phyloP scores from a whole-genome alignment of 1,140 invertebrate species.

The Dinoponera quadriceps region DNA sequence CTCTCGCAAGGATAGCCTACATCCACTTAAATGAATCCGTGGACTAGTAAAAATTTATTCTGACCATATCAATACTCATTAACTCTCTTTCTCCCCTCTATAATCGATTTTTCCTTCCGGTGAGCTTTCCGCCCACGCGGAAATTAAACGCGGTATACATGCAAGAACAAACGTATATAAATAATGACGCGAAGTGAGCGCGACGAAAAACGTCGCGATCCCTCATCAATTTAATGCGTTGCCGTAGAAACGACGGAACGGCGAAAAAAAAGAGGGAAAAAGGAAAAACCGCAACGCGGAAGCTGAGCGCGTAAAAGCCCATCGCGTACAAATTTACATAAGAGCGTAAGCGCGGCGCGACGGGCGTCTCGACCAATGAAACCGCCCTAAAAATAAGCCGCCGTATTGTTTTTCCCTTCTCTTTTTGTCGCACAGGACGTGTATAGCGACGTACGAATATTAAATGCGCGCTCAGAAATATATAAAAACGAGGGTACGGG shows the following conservation, averaged over 20 bases:
- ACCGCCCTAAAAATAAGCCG: neutral
- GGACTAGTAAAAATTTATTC: too few species aligned
- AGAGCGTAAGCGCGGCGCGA: constrained; percentile 46
- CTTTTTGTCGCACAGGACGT: neutral
- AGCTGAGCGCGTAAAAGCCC: constrained; percentile 50
- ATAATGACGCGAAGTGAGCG: constrained; percentile 55
- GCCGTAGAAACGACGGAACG: constrained; percentile 46
- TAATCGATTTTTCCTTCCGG: constrained; percentile 53
- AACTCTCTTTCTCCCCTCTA: too few species aligned
- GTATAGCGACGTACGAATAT: too few species aligned
- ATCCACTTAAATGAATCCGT: too few species aligned
- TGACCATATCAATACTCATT: too few species aligned
- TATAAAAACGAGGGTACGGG: too few species aligned
- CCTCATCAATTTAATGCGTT: constrained; percentile 60
- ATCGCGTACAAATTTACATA: constrained; percentile 57
- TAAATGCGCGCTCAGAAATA: too few species aligned
- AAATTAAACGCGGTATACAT: constrained; percentile 41
- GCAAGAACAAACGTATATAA: constrained; percentile 60
- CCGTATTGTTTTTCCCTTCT: constrained; percentile 11
- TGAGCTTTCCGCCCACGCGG: constrained; percentile 38
- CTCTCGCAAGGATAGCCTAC: too few species aligned
- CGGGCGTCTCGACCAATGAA: constrained; percentile 24
- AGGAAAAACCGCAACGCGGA: constrained; percentile 34
- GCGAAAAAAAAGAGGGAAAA: too few species aligned
- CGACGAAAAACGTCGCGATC: constrained; percentile 55